Base-by-base conservation (phyloP, 2,888 invertebrate genomes). In the Cyclophora albipunctata region DNA sequence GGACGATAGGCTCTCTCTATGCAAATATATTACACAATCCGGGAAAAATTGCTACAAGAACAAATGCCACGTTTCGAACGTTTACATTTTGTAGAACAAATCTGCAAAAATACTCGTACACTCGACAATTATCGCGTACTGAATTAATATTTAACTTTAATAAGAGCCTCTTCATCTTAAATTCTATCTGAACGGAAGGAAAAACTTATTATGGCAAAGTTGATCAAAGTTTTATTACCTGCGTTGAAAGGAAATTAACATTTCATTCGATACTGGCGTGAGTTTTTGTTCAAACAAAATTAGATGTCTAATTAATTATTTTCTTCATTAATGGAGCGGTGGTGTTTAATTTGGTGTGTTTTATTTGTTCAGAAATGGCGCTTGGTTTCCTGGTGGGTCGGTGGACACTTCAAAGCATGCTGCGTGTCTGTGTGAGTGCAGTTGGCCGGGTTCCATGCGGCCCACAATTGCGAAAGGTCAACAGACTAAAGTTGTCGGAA, bases 381-480 rank as follows among this genome's bases (percentile, higher is more conserved):
- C 56, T 68, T 58, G 48, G 59, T 59, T 69, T 71, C 68, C 68
- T 66, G 64, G 43, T 55, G 47, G 49, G 45, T 20, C 20, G 20
- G 20, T 20, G 20, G 20, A 20, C 20, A 66, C 65, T 64, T 71
- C 69, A 70, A 72, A 71, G 62, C 43, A 47, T 49, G 47, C 35
- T 46, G 51, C 42, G 55, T n/a, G 54, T 46, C 42, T 53, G 50
- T 44, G 44, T 47, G 50, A 45, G 50, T 53, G 47, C 47, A 55
- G 54, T 69, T 71, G 72, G 72, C 72, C 52, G 20, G 44, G 54
- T 58, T 67, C 70, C 72, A 71, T 41, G 50, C 60, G 63, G 58
- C 59, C 67, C 65, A 66, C 56, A 67, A 62, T 58, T 48, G 58
- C 65, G 44, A 70, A 69, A 71, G 71, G 71, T 69, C 63, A 57